A percentile compares a stretch with the other conserved stretches of the same genome.
phyloP scores from a whole-genome alignment of 2,797 vertebrate genomes.

The Chanos chanos region DNA sequence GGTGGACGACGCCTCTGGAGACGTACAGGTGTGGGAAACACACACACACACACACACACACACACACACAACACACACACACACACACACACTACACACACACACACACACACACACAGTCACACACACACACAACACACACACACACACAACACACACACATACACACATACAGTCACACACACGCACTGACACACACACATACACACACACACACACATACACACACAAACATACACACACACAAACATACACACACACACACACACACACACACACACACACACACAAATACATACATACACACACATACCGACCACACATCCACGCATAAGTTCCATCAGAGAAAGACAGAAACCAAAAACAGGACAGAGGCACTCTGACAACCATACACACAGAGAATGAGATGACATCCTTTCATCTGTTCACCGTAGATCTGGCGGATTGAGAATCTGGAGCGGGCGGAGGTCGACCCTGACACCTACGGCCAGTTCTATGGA shows the following conservation, averaged over 20 bases:
- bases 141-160: too few relatives aligned
- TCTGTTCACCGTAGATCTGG: slow-evolving; percentile 73
- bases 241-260: too few relatives aligned
- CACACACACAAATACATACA: too few relatives aligned
- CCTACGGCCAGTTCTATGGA: slow-evolving; percentile 84
- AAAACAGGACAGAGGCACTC: too few relatives aligned
- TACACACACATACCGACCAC: background rate
- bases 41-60: slow-evolving; percentile 1
- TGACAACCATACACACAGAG: background rate
- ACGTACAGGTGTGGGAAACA: slow-evolving; percentile 74
- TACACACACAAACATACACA: too few relatives aligned
- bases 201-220: background rate
- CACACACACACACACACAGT: background rate
- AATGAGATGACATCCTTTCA: background rate
- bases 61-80: background rate
- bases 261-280: too few relatives aligned
- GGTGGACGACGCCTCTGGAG: slow-evolving; percentile 85
- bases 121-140: background rate
- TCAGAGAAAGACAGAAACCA: background rate
- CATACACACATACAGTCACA: too few relatives aligned
- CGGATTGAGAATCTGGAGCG: slow-evolving; percentile 81
- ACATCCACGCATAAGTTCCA: background rate
- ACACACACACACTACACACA: too few relatives aligned
- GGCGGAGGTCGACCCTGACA: slow-evolving; percentile 73
- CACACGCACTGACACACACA: too few relatives aligned